A percentile compares a stretch with the other conserved stretches of the same genome.
phyloP scores from a whole-genome alignment of 2,797 vertebrate genomes.

The Geotria australis region DNA sequence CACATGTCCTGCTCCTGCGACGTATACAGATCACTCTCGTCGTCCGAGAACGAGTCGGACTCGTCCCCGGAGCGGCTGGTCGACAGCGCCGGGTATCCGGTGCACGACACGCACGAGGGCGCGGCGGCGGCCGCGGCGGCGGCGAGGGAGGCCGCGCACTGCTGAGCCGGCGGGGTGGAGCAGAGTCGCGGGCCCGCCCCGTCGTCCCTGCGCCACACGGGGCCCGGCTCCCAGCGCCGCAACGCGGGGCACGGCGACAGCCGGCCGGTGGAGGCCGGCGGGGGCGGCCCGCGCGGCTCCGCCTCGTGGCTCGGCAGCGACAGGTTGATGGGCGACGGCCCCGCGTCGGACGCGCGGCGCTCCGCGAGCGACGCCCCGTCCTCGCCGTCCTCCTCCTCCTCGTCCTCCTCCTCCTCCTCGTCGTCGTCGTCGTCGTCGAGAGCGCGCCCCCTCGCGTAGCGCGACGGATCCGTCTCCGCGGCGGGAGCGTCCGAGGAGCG shows the following conservation, averaged over 20 bases:
- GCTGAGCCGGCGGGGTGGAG: not conserved
- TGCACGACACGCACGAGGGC: not conserved
- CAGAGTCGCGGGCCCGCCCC: not conserved
- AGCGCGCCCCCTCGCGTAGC: no score
- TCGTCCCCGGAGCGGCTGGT: conserved; percentile 91
- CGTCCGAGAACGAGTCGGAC: conserved; percentile 94
- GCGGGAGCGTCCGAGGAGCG: no score
- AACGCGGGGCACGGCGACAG: not conserved
- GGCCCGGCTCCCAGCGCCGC: no score
- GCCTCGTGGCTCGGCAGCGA: not conserved
- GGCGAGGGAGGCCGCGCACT: not conserved
- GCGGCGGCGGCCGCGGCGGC: not conserved
- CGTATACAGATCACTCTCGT: conserved; percentile 89
- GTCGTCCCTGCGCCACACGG: no score
- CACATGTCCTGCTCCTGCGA: conserved; percentile 38
- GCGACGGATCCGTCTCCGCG: conserved; percentile 59
- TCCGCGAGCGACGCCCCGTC: not conserved
- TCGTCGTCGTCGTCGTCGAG: conserved; percentile 34
- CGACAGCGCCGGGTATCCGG: not conserved
- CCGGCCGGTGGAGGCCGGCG: not conserved
- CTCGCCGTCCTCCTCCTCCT: conserved; percentile 43
- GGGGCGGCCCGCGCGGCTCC: not conserved
- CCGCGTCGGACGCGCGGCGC: not conserved
- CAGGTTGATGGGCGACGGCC: not conserved
- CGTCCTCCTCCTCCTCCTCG: conserved; percentile 32